phyloP scores from a whole-genome alignment of 2,888 invertebrate genomes.

The Spialia ferax region DNA sequence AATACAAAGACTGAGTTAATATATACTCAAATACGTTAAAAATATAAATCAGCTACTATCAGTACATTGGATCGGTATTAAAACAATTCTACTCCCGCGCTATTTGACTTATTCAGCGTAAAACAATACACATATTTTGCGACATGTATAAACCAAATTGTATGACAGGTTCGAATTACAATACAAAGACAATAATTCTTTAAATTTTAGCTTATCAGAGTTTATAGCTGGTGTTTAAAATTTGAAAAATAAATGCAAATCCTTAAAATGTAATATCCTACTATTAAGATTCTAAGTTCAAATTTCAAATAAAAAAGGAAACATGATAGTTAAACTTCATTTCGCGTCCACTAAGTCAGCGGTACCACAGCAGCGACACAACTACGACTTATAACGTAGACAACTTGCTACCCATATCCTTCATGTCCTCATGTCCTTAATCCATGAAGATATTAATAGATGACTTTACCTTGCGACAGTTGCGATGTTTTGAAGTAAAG shows the following conservation, averaged over 20 bases:
- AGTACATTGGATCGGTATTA: neutral
- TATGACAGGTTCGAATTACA: neutral
- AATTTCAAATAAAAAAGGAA: no score
- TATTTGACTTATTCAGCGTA: neutral
- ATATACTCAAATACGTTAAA: neutral
- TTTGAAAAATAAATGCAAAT: neutral
- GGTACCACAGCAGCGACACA: no score
- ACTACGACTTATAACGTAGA: no score
- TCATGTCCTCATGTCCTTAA: neutral
- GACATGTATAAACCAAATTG: neutral
- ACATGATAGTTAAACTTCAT: no score
- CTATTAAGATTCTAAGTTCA: no score
- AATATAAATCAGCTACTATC: neutral
- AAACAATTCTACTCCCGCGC: no score
- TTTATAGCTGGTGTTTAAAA: neutral
- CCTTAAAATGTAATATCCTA: no score
- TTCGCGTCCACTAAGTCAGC: no score
- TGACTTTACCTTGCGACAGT: neutral
- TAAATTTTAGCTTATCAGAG: neutral
- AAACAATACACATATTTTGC: slow-evolving; percentile 41
- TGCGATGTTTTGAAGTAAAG: neutral
- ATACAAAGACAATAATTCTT: neutral
- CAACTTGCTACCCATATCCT: neutral
- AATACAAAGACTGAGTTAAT: no score
- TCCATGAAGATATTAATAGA: neutral